Conservation (phyloP, 1,140 invertebrate species). For the Drosophila punjabiensis region DNA sequence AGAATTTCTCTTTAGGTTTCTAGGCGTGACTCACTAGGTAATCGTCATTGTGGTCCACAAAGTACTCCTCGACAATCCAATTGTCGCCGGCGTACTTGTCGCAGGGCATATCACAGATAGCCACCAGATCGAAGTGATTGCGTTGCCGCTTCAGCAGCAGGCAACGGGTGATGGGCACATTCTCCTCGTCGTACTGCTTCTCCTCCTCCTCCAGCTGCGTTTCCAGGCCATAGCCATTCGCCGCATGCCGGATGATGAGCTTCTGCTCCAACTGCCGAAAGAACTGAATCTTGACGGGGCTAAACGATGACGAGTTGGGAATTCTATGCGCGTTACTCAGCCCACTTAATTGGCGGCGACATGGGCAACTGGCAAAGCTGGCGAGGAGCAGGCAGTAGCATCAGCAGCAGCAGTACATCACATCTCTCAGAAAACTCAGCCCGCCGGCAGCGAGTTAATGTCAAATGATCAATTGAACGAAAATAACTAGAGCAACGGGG, state of each 20-base stretch:
- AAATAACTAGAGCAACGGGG: constrained; percentile 61
- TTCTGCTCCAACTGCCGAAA: constrained; percentile 73
- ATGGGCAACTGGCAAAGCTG: constrained; percentile 55
- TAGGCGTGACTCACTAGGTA: constrained; percentile 73
- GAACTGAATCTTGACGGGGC: constrained; percentile 74
- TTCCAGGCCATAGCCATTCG: constrained; percentile 39
- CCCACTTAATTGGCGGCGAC: constrained; percentile 58
- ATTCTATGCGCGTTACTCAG: constrained; percentile 52
- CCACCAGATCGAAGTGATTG: constrained; percentile 80
- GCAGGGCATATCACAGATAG: constrained; percentile 69
- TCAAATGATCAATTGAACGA: constrained; percentile 79
- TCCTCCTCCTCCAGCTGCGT: not conserved
- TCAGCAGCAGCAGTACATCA: constrained; percentile 23
- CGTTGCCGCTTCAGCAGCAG: constrained; percentile 65
- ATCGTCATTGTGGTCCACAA: constrained; percentile 75
- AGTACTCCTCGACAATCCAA: constrained; percentile 82
- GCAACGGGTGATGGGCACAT: constrained; percentile 49
- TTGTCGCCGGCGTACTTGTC: constrained; percentile 68
- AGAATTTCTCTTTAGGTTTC: constrained; percentile 17
- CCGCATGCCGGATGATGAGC: constrained; percentile 52
- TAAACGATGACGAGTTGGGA: constrained; percentile 20
- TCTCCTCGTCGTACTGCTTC: constrained; percentile 14
- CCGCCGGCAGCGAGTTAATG: constrained; percentile 61
- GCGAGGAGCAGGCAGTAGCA: constrained; percentile 37
- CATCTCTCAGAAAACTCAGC: constrained; percentile 35